Evolutionary conservation across 2,113 vertebrate species (phyloP).

Genomic region (Noctilio leporinus): DNA sequence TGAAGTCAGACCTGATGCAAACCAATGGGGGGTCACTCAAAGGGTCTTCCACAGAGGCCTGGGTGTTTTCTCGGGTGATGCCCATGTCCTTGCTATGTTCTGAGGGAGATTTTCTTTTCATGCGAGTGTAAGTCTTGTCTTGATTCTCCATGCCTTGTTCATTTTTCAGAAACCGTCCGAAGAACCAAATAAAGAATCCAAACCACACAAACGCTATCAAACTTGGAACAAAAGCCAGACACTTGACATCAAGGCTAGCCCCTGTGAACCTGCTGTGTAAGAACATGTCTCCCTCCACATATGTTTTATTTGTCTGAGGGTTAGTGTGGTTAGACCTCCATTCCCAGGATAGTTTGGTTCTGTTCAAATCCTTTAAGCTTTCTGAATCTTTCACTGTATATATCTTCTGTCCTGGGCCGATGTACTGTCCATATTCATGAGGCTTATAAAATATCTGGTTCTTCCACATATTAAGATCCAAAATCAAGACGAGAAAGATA

Average conservation of each 20-base stretch:
- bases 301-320: constrained; percentile 87
- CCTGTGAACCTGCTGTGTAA: constrained; percentile 93
- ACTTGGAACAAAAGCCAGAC: constrained; percentile 94
- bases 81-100: constrained; percentile 90
- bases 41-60: constrained; percentile 82
- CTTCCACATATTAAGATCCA: constrained; percentile 99
- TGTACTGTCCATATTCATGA: constrained; percentile 96
- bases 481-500: constrained; percentile 97
- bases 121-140: constrained; percentile 92
- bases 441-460: constrained; percentile 99
- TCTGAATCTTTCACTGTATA: constrained; percentile 93
- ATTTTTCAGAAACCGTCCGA: constrained; percentile 94
- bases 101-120: constrained; percentile 93
- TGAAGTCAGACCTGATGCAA: constrained; percentile 86
- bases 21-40: constrained; percentile 85
- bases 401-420: constrained; percentile 95
- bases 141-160: constrained; percentile 92
- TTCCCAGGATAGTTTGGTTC: constrained; percentile 91
- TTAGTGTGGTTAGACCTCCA: constrained; percentile 91
- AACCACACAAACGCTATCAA: constrained; percentile 93
- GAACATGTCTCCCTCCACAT: constrained; percentile 90
- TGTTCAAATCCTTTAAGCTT: constrained; percentile 90
- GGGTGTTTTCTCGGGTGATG: constrained; percentile 88
- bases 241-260: constrained; percentile 92
- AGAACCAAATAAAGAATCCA: constrained; percentile 95